Evolutionary conservation across 35 echinoderm and acorn worm species (phyloP), one percentile per base, ranked within the genome.

Genomic region (Lytechinus pictus): DNA sequence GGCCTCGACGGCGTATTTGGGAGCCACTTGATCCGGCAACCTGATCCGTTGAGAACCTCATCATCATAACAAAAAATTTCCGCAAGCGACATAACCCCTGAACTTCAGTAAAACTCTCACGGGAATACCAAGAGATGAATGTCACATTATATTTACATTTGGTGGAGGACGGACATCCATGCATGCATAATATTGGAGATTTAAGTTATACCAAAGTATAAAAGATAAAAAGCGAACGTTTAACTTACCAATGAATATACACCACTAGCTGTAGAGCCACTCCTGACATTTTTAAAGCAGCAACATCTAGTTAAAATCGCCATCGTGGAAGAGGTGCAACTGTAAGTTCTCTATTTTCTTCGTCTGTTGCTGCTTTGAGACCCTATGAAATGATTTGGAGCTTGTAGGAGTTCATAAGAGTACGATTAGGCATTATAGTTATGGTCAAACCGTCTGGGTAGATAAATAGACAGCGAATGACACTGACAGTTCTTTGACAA

Each of bases 271-370:
- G 3, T 86, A 71, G 94, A 95, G 27, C 94, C 94, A 86, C 33
- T 71, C 11, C 94, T 61, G 53, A 95, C 66, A 44, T 95, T 95
- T 29, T 95, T 44, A 95, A 95, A 95, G 44, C 94, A 95, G 27
- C 57, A 95, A n/a, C 94, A 95, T 51, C 51, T 95, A 14, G 7
- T 95, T 28, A 95, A 52, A 11, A 95, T 95, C 29, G 94, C 66
- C 94, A 95, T 95, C 24, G 33, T 94, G 11, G 61, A 27, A 2
- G 21, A 58, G 12, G 66, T 79, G 6, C 61, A 24, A 24, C 21
- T 79, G 8, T 24, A 24, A 7, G 66, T 24, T 27, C 8, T 79
- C 16, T 19, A 79, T 79, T 79, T 79, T 4, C 66, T 24, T 58
- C 16, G 19, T 8, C 19, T 44, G 33, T 44, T 44, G 33, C 33